Evolutionary conservation across 1,140 invertebrate species (phyloP), one percentile per base, ranked within the genome.

Genomic region (Hormaphis cornu): DNA sequence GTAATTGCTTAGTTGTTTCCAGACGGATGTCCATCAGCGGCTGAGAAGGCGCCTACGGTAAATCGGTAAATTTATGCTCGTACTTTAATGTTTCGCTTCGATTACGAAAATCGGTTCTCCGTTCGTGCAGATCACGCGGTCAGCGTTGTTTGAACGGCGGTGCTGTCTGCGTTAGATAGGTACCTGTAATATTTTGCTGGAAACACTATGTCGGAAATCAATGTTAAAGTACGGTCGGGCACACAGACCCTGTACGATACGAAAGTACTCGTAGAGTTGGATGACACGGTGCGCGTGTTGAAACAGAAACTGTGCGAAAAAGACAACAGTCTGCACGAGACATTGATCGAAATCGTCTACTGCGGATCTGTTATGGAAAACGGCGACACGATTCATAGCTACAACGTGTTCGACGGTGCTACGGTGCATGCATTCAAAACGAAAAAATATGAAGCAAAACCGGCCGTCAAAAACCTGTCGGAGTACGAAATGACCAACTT

Each of bases 401-500:
- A 40, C 22, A 48, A 48, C 30, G 1, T 71, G 12, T 2, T 37
- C 8, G 24, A 53, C 1, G 58, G 70, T 35, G 24, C 30, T 44
- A 53, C 37, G 7, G 70, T 71, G n/a, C 56, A 66, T 54, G 50
- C 54, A 3, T 66, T 54, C 14, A 59, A 71, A 53, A 35, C 44
- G 24, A 35, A 42, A 0, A 40, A 37, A 20, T 4, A 44, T 5
- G 48, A 50, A 18, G n/a, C n/a, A 26, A 4, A 0, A 0, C n/a
- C 4, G 8, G 9, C 24, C 4, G 2, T 30, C 22, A 9, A 7
- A 56, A 28, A 30, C 0, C n/a, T 1, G 3, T 6, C 26, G 1
- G 26, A 46, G 7, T 16, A 0, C 1, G 50, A 66, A 6, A 3
- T 44, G 1, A 9, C 44, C 0, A 61, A 46, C 37, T 24, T 71